Conservation (phyloP, 2,797 vertebrate genomes). For the Lagorchestes hirsutus region DNA sequence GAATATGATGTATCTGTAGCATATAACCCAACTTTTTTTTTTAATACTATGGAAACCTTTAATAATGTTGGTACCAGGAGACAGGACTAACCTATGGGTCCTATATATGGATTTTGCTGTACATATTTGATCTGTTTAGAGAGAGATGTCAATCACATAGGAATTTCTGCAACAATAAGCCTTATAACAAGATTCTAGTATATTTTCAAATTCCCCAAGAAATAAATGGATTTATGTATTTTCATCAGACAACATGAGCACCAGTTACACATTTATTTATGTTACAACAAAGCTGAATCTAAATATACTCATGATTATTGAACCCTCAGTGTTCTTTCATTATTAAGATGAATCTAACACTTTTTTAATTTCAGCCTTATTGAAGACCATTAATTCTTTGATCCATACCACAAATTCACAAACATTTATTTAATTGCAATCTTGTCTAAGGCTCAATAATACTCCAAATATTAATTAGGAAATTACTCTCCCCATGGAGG, state of each 20-base stretch:
- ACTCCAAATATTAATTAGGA: slow-evolving; percentile 35
- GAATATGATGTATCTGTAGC: background rate
- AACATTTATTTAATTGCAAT: slow-evolving; percentile 12
- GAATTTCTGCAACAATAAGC: background rate
- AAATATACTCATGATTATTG: slow-evolving; percentile 8
- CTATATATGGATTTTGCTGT: background rate
- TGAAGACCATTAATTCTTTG: slow-evolving; percentile 52
- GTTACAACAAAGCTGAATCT: background rate
- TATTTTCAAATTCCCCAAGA: background rate
- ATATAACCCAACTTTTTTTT: background rate
- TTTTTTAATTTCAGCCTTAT: slow-evolving; percentile 29
- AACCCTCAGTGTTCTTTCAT: background rate
- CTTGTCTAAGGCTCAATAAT: background rate
- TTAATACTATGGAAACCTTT: background rate
- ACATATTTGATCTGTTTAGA: background rate
- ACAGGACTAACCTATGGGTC: background rate
- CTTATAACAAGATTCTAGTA: background rate
- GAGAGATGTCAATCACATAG: background rate
- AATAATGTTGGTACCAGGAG: background rate
- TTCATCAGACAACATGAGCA: background rate
- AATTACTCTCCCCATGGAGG: slow-evolving; percentile 13
- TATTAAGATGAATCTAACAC: slow-evolving; percentile 6
- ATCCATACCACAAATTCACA: slow-evolving; percentile 47
- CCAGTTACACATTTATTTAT: background rate
- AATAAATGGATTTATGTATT: background rate